Base-by-base conservation (phyloP, 64 coral and sea anemone genomes). In the Montipora capricornis region DNA sequence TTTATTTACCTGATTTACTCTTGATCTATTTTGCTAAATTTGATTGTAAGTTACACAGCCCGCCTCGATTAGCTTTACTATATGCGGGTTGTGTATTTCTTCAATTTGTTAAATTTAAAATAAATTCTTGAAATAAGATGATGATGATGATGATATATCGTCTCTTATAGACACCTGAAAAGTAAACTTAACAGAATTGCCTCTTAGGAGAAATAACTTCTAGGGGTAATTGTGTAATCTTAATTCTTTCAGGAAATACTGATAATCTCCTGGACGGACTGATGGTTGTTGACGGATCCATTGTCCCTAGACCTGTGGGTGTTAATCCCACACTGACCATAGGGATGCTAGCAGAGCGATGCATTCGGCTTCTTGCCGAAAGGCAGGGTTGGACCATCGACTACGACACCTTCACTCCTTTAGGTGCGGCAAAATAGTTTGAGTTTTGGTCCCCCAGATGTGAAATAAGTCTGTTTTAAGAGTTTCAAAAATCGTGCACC, bases 381-480 rank as follows among this genome's bases (percentile, higher is more conserved):
- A 89, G 53, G 7, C 74, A 89, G 62, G 87, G 87, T 6, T 89
- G 87, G 87, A 20, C 14, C 52, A 89, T 89, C 11, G 87, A 89
- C 74, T 89, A 89, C 20, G 87, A 89, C 26, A 89, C 49, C 8
- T 89, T 89, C 52, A 78, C 24, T 47, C 87, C 87, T 62, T 10
- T 89, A 22, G 87, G 75, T 89, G 7, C 5, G 55, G 53, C 4
- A 64, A 19, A 64, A 4, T 11, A 4, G 3, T 64, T 64, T 64
- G 13, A 64, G 2, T 64, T 12, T 64, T 6, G 53, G 53, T 57
- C 53, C 60, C 14, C 14, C 15, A 14, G 13, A 64, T 4, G 10
- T 15, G 9, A 12, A 64, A 64, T 29, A 29, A 11, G 9, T 14
- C 3, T 8, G 60, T 15, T 57, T 57, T n/a, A n/a, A 8, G 10